Base-by-base conservation (phyloP, 2,113 vertebrate genomes). In the Haemorhous mexicanus region DNA sequence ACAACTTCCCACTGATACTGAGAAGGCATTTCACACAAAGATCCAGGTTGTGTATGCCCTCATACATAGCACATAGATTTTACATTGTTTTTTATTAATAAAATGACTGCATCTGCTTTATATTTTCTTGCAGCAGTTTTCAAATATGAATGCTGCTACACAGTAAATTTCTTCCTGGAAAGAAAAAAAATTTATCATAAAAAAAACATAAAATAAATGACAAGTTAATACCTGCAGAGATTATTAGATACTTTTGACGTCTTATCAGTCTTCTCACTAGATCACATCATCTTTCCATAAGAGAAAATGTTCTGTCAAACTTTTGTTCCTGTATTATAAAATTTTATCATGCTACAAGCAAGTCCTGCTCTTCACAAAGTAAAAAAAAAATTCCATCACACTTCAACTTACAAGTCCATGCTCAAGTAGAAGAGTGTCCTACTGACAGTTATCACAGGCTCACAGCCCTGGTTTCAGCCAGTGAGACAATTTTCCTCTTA, bases 61-160 rank as follows among this genome's bases (percentile, higher is more conserved):
- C 47, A 39, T 50, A 44, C 20, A 47, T 2, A 81, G 12, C 7
- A 87, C 16, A 66, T 49, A 37, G 28, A 90, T 46, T 86, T 86
- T 77, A 74, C 24, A 53, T 7, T 62, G 23, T 2, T 6, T 79
- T 68, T 72, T 83, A 83, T 66, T 90, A 89, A 76, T 59, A 83
- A 91, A 76, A n/a, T n/a, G 32, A 79, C 17, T 46, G 19, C 76
- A 94, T 87, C 88, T 88, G 86, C 50, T 92, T 95, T 89, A 16
- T 41, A 90, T 92, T 92, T 94, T 70, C 68, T 81, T 84, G 28
- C 26, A 74, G 61, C 24, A 86, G 55, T n/a, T 47, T 93, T 90
- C 74, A 91, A 69, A 93, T 47, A 80, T 4, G 9, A 63, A 90
- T 23, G 23, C 15, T 83, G 30, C 37, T 73, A 62, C 10, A 22